Percentiles rank a stretch among this genome's conserved stretches.
Evolutionary conservation across 2,888 invertebrate species (phyloP).

Genomic region (Scaptomyza cyrtandrae): DNA sequence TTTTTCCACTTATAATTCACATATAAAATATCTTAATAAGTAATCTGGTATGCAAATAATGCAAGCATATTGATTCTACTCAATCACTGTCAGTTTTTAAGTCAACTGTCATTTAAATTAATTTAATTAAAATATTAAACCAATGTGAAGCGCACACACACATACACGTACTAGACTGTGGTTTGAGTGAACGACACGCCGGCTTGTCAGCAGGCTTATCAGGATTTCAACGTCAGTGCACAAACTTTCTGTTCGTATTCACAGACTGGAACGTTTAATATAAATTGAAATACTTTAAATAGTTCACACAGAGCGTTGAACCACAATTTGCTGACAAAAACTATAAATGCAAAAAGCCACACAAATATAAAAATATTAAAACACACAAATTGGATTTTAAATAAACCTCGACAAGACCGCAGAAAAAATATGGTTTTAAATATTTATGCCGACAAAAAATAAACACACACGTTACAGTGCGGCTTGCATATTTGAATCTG

Average conservation of each 20-base stretch:
- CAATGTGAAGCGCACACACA: constrained; percentile 3
- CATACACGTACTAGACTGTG: neutral
- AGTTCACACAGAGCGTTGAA: neutral
- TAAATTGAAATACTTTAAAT: neutral
- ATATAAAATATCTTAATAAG: constrained; percentile 5
- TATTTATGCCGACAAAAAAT: too few species aligned
- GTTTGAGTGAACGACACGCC: constrained; percentile 4
- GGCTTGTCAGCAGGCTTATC: constrained; percentile 47
- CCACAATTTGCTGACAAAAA: neutral
- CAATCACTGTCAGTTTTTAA: constrained; percentile 21
- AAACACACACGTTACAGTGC: too few species aligned
- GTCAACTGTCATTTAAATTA: constrained; percentile 38
- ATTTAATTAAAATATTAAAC: constrained; percentile 39
- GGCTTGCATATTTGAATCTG: constrained; percentile 37
- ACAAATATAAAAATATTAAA: constrained; percentile 2
- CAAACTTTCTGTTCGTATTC: neutral
- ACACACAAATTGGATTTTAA: constrained; percentile 30
- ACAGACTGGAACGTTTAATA: neutral
- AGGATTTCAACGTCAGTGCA: constrained; percentile 43
- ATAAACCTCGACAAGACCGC: constrained; percentile 20
- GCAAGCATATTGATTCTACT: constrained; percentile 8
- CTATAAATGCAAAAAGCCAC: constrained; percentile 7
- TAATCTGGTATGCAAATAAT: constrained; percentile 4
- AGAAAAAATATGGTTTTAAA: constrained; percentile 34
- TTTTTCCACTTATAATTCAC: neutral